Conservation (phyloP, 2,113 vertebrate genomes). For the Mirza zaza region DNA sequence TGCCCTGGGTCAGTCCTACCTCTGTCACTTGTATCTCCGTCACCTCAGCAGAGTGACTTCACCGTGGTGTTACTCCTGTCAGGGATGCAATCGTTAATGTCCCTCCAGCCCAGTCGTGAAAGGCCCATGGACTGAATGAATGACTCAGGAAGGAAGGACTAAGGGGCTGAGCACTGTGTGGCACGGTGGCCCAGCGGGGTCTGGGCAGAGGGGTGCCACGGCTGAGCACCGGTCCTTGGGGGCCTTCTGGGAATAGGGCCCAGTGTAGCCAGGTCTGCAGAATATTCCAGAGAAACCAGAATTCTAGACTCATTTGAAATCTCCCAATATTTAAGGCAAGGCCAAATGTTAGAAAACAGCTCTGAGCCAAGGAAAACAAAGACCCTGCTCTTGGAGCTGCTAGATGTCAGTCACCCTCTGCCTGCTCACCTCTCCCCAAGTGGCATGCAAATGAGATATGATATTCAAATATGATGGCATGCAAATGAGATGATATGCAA, state of each 20-base stretch:
- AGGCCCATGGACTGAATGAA: neutral
- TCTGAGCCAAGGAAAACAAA: neutral
- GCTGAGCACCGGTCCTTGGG: fast-evolving
- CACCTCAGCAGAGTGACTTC: neutral
- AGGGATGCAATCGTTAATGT: fast-evolving
- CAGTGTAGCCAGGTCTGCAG: neutral
- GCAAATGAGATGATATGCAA: neutral
- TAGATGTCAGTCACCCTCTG: neutral
- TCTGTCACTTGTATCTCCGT: fast-evolving
- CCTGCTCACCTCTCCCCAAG: neutral
- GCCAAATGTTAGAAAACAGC: neutral
- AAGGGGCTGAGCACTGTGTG: neutral
- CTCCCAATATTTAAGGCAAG: neutral
- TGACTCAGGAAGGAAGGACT: too few relatives aligned
- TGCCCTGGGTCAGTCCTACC: neutral
- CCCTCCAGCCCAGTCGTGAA: neutral
- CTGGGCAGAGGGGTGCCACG: neutral
- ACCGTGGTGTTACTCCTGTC: neutral
- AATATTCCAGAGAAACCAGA: neutral
- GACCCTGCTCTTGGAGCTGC: neutral
- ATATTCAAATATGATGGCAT: too few relatives aligned
- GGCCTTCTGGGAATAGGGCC: neutral
- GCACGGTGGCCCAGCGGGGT: neutral
- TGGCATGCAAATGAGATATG: neutral
- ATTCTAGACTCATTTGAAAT: neutral